Percentiles rank a stretch among this genome's conserved stretches.
phyloP scores from a whole-genome alignment of 64 coral and sea anemone genomes.

The Dendronephthya gigantea region DNA sequence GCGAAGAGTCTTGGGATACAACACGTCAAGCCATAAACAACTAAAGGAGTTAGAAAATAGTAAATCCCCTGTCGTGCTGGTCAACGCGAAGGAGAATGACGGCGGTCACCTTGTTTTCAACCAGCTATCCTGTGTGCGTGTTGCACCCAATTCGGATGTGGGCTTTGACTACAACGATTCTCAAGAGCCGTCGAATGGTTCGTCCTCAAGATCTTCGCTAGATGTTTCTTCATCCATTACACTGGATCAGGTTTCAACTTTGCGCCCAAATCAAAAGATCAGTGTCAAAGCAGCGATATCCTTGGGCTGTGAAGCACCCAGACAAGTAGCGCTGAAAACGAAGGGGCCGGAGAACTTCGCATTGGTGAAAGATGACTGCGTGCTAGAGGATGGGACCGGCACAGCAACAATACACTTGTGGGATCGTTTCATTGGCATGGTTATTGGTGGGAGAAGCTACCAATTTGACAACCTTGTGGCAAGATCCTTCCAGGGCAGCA shows the following conservation, averaged over 20 bases:
- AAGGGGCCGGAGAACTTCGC: background rate
- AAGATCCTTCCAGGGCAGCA: conserved; percentile 17
- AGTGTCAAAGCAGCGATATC: background rate
- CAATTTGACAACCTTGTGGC: conserved; percentile 27
- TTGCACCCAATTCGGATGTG: background rate
- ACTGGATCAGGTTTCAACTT: background rate
- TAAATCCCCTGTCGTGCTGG: background rate
- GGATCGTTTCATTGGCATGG: conserved; percentile 16
- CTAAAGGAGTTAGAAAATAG: background rate
- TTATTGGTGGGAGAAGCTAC: conserved; percentile 25
- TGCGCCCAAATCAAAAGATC: background rate
- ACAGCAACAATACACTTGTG: conserved; percentile 41
- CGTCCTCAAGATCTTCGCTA: background rate
- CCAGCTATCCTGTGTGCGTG: background rate
- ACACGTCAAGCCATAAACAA: conserved; percentile 16
- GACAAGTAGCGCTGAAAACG: background rate
- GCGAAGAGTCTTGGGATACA: background rate
- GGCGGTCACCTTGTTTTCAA: background rate
- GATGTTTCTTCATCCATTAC: background rate
- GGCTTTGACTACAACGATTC: background rate
- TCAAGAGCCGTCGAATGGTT: background rate
- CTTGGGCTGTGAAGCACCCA: background rate
- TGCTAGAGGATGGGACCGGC: conserved; percentile 25
- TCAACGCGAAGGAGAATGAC: conserved; percentile 19
- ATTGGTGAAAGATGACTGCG: conserved; percentile 39